Evolutionary conservation across 2,797 vertebrate species (phyloP).

Genomic region (Nasua narica): DNA sequence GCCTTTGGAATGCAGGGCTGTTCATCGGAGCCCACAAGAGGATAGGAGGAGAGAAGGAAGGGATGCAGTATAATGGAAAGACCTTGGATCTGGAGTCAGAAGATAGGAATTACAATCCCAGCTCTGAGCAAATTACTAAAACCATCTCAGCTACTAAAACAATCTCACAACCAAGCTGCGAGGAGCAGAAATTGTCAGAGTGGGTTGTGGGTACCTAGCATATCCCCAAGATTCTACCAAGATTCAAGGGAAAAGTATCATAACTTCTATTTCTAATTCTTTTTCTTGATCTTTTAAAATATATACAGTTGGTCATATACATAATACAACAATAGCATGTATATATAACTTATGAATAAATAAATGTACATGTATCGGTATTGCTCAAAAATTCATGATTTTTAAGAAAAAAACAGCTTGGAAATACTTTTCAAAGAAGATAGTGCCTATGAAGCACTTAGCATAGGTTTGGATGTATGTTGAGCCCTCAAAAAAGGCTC

Average conservation of each 20-base stretch:
- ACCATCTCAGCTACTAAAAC: background rate
- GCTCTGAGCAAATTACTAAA: background rate
- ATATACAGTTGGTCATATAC: background rate
- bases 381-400: background rate
- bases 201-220: background rate
- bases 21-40: no score
- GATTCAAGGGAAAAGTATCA: background rate
- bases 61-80: background rate
- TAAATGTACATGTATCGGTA: background rate
- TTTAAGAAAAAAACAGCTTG: background rate
- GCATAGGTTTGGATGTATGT: background rate
- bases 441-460: background rate
- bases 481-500: background rate
- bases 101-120: background rate
- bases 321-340: constrained; percentile 13
- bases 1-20: background rate
- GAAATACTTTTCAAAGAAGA: background rate
- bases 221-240: background rate
- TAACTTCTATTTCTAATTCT: constrained; percentile 21
- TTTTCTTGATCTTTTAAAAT: constrained; percentile 37
- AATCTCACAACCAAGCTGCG: background rate
- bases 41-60: background rate
- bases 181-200: background rate
- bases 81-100: background rate
- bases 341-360: constrained; percentile 44